Evolutionary conservation across 2,113 vertebrate genomes (phyloP), one percentile per base, ranked within the genome.

Genomic region (Phalacrocorax carbo): DNA sequence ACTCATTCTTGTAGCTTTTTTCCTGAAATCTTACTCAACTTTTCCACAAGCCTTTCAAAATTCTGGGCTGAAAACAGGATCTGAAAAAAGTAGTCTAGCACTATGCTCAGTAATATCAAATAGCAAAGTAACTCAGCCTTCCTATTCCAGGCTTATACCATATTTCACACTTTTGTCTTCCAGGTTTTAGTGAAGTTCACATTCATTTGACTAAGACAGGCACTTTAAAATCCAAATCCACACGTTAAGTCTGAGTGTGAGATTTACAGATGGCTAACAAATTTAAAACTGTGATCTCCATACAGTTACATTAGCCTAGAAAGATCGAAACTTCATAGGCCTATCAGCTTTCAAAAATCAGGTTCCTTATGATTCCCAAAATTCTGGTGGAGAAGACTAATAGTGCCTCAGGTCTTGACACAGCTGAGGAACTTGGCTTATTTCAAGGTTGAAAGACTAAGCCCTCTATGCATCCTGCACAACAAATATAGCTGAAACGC

Each of bases 241-340:
- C 75, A 94, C 29, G 91, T 79, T 76, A 84, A 89, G 44, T 44
- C 40, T 93, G 38, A 76, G 96, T 94, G 83, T 89, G 81, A 85
- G 73, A 93, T 51, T 96, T 94, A 55, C 95, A 97, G 89, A 96
- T 95, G 89, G 84, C 69, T 96, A 40, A 75, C 51, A 68, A 86
- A 90, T 95, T 93, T 82, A 36, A 94, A 91, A 69, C 89, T 76
- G 3, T 69, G 77, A 91, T 84, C 70, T 79, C 26, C 30, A 38
- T 9, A 36, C 26, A 49, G 57, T 54, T 90, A 40, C 40, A 29
- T 48, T 22, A 68, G 38, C 40, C 57, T 82, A 52, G 61, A 71
- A 92, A 93, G 57, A 68, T 36, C 52, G 34, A 68, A 89, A 89
- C 44, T 79, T 76, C n/a, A 40, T 8, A 60, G 57, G 34, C 10